A percentile compares a stretch with the other conserved stretches of the same genome.
phyloP scores from a whole-genome alignment of 2,113 vertebrate species.

The Labeo rohita region DNA sequence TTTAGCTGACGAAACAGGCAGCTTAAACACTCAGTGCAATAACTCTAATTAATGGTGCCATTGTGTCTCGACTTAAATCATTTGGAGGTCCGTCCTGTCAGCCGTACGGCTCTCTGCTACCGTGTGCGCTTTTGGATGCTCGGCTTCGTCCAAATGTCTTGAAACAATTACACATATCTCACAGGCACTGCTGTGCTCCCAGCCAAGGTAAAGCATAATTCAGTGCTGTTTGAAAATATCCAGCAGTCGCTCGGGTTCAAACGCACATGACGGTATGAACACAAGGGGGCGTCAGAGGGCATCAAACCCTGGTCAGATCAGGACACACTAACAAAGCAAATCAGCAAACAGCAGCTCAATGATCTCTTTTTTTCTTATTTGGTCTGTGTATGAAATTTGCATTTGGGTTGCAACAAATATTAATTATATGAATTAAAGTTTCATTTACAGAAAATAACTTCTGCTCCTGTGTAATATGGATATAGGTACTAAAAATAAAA shows the following conservation, averaged over 20 bases:
- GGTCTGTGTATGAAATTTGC: too few relatives aligned
- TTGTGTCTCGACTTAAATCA: constrained; percentile 27
- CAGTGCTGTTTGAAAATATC: constrained; percentile 49
- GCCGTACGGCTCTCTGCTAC: constrained; percentile 18
- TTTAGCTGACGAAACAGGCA: not conserved
- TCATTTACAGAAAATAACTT: too few relatives aligned
- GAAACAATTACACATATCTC: constrained; percentile 61
- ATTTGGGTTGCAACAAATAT: too few relatives aligned
- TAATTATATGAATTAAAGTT: too few relatives aligned
- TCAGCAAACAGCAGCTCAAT: not conserved
- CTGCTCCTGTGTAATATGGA: too few relatives aligned
- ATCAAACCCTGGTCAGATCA: constrained; percentile 25
- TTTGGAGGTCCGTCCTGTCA: not conserved
- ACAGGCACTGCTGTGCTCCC: constrained; percentile 26
- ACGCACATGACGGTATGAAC: not conserved
- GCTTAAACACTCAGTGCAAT: constrained; percentile 25
- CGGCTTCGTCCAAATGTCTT: constrained; percentile 56
- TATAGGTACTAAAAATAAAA: not conserved
- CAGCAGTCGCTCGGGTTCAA: constrained; percentile 11
- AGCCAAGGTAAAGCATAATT: constrained; percentile 58
- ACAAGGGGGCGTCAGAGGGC: constrained; percentile 62
- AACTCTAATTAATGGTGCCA: constrained; percentile 37
- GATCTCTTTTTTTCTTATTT: not conserved
- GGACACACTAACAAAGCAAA: constrained; percentile 15
- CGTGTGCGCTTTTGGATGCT: constrained; percentile 40